phyloP scores from a whole-genome alignment of 1,140 invertebrate genomes.

The Anoplolepis gracilipes region DNA sequence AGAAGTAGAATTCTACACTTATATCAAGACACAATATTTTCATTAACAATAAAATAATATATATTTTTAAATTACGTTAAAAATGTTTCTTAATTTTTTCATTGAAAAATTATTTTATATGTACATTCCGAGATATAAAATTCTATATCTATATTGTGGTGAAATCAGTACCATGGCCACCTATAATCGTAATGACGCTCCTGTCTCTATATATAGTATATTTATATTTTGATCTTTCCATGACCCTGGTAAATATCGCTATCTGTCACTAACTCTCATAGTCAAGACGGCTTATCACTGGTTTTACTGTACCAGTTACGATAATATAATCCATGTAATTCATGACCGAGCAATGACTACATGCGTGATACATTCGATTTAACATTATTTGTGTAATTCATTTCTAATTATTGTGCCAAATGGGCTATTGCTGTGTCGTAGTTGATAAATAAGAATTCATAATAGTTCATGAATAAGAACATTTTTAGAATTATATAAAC shows the following conservation, averaged over 20 bases:
- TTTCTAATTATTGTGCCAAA: slow-evolving; percentile 8
- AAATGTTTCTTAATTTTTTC: too few relatives aligned
- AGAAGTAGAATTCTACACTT: too few relatives aligned
- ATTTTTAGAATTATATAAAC: background rate
- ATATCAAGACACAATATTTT: too few relatives aligned
- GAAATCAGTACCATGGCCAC: too few relatives aligned
- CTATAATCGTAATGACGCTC: too few relatives aligned
- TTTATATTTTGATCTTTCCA: background rate
- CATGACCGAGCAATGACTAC: background rate
- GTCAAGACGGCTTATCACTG: slow-evolving; percentile 7
- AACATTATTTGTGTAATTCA: slow-evolving; percentile 35
- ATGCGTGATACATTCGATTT: background rate
- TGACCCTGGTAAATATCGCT: slow-evolving; percentile 16
- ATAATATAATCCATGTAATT: slow-evolving; percentile 17
- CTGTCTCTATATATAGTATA: background rate
- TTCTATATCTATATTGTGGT: too few relatives aligned
- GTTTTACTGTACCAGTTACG: slow-evolving; percentile 25
- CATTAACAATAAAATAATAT: too few relatives aligned
- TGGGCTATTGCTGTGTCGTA: background rate
- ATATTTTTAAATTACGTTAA: too few relatives aligned
- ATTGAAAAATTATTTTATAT: too few relatives aligned
- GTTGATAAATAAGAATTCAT: background rate
- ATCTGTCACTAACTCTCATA: slow-evolving; percentile 14
- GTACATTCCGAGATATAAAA: too few relatives aligned
- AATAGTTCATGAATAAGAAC: too few relatives aligned